Evolutionary conservation across 2,113 vertebrate genomes (phyloP).

Genomic region (Brachypodius melanocephalos): DNA sequence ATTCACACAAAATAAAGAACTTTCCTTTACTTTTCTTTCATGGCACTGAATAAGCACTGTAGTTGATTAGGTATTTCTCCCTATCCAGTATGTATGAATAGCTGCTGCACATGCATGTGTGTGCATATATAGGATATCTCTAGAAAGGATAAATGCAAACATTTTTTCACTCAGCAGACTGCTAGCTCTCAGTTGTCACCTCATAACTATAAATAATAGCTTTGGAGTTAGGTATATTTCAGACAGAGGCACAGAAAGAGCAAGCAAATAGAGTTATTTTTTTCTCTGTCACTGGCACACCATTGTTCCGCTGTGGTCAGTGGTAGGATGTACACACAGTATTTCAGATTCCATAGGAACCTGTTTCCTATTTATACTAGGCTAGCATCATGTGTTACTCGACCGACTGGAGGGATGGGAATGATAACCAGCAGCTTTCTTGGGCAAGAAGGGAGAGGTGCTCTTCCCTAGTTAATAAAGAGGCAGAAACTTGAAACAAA

Average conservation of each 20-base stretch:
- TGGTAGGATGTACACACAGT: slow-evolving; percentile 59
- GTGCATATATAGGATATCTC: slow-evolving; percentile 10
- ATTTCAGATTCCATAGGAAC: slow-evolving; percentile 60
- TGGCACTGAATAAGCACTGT: neutral
- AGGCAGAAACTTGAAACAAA: slow-evolving; percentile 25
- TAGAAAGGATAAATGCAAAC: slow-evolving; percentile 49
- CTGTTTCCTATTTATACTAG: slow-evolving; percentile 64
- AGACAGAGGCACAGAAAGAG: slow-evolving; percentile 54
- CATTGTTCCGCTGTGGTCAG: slow-evolving; percentile 68
- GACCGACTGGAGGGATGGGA: neutral
- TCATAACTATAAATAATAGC: slow-evolving; percentile 71
- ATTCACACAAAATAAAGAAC: neutral
- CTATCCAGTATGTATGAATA: neutral
- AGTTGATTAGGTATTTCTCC: slow-evolving; percentile 37
- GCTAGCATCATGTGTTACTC: slow-evolving; percentile 27
- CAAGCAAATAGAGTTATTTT: slow-evolving; percentile 48
- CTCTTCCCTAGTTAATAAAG: slow-evolving; percentile 9
- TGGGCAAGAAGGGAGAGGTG: slow-evolving; percentile 35
- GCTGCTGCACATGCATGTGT: neutral
- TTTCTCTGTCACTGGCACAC: slow-evolving; percentile 23
- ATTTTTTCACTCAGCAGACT: slow-evolving; percentile 68
- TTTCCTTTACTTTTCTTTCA: neutral
- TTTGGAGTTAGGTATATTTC: slow-evolving; percentile 46
- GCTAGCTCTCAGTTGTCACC: slow-evolving; percentile 71
- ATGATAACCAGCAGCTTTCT: slow-evolving; percentile 44